Evolutionary conservation across 1,140 invertebrate genomes (phyloP).

Genomic region (Drosophila sp.): DNA sequence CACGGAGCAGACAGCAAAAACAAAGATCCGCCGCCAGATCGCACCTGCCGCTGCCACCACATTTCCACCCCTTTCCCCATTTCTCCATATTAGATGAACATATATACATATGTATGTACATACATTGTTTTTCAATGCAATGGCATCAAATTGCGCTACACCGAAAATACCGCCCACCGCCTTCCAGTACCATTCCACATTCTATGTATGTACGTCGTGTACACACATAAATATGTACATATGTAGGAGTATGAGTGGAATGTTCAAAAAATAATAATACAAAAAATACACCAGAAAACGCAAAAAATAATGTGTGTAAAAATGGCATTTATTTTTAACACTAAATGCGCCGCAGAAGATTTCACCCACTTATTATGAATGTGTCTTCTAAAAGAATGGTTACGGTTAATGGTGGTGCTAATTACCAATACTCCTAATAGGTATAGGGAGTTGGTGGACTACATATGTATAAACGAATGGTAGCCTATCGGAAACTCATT

Average conservation of each 20-base stretch:
- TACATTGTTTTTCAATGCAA: slow-evolving; percentile 7
- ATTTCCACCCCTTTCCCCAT: slow-evolving; percentile 1
- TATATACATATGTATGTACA: slow-evolving; percentile 2
- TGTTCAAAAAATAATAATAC: slow-evolving; percentile 26
- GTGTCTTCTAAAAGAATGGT: not conserved
- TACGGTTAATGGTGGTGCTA: not conserved
- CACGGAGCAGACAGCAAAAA: slow-evolving; percentile 9
- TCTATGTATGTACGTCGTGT: not conserved
- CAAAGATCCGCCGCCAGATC: not conserved
- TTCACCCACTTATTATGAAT: slow-evolving; percentile 13
- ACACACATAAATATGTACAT: too few relatives aligned
- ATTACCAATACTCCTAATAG: slow-evolving; percentile 5
- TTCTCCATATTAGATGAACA: not conserved
- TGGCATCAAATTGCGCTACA: slow-evolving; percentile 36
- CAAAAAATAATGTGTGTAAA: slow-evolving; percentile 12
- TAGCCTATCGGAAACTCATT: not conserved
- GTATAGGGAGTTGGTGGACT: slow-evolving; percentile 14
- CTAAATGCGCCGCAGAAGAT: slow-evolving; percentile 43
- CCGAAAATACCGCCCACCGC: slow-evolving; percentile 9
- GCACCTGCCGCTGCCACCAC: slow-evolving; percentile 4
- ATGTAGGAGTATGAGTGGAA: slow-evolving; percentile 27
- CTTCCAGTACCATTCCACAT: slow-evolving; percentile 26
- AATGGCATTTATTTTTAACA: slow-evolving; percentile 52
- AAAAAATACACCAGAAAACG: not conserved
- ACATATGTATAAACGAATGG: slow-evolving; percentile 23